These are phyloP conservation scores for Pampusana beccarii DNA, from an alignment of 2,113 vertebrate species.

Conservation along the genomic window DNA sequence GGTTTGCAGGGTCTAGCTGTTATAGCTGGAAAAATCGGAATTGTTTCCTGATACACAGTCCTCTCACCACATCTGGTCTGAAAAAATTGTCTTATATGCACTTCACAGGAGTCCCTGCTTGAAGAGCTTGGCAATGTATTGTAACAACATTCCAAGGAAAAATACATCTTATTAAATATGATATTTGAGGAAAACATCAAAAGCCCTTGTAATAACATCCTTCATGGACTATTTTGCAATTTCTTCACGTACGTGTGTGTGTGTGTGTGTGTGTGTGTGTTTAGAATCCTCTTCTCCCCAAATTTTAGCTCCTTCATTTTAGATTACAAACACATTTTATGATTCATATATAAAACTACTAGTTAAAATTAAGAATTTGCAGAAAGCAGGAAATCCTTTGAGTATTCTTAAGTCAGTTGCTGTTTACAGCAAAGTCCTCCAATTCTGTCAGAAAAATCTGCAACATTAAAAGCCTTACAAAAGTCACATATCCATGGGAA, in stretches of 20 bases:
- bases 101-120: neutral
- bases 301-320: neutral
- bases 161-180: neutral
- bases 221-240: neutral
- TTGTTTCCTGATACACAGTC: neutral
- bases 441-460: constrained; percentile 84
- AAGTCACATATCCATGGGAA: neutral
- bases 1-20: neutral
- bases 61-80: neutral
- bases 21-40: neutral
- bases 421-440: constrained; percentile 50
- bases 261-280: neutral
- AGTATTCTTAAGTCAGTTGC: constrained; percentile 31
- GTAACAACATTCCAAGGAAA: neutral
- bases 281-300: neutral
- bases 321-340: neutral
- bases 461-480: neutral
- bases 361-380: neutral
- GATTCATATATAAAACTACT: neutral
- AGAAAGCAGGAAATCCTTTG: neutral
- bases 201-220: neutral
- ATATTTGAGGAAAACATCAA: neutral
- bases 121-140: neutral
- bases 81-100: neutral
- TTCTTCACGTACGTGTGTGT: neutral